Evolutionary conservation across 2,113 vertebrate species (phyloP), one percentile per base, ranked within the genome.

Genomic region (Sceloporus tristichus): DNA sequence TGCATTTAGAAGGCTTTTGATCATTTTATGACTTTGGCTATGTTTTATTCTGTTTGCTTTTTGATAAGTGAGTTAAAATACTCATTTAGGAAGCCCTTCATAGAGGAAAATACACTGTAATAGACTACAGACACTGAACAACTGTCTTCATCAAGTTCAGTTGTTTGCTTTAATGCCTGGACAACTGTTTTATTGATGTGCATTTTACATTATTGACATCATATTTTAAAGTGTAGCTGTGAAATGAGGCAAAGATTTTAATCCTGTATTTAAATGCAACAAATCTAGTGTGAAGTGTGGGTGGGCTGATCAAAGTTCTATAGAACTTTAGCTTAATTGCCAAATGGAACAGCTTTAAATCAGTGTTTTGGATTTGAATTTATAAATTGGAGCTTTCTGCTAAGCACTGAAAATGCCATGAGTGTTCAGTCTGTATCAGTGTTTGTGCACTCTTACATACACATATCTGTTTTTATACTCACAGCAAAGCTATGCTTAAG

Each of bases 1-100:
- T 79, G 40, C 86, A 16, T 80, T 88, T 89, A 84, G 21, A 90
- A 77, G 85, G 18, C 19, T 56, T 79, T 65, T 91, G 73, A 79
- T 89, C 59, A 11, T 90, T 86, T 86, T 9, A 19, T 90, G 27
- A 25, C 21, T 86, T 89, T 79, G 38, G 3, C 85, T 83, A 85
- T 73, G 89, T 70, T 23, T 86, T 90, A 85, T 29, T 85, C 78
- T 93, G 66, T 27, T 80, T 68, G 0, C 42, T 90, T 66, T 92
- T 66, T 80, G 2, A 62, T 90, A 56, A 25, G 56, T 25, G 70
- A 82, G 19, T 14, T 9, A 59, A 90, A n/a, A 66, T 71, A 87
- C 6, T 62, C 3, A 48, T 42, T 34, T 76, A 70, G 11, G 2
- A 23, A 77, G 21, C 86, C 66, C 9, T 34, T 1, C 82, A 34